Base-by-base conservation (phyloP, 2,797 vertebrate species). In the Sebastes jordani region DNA sequence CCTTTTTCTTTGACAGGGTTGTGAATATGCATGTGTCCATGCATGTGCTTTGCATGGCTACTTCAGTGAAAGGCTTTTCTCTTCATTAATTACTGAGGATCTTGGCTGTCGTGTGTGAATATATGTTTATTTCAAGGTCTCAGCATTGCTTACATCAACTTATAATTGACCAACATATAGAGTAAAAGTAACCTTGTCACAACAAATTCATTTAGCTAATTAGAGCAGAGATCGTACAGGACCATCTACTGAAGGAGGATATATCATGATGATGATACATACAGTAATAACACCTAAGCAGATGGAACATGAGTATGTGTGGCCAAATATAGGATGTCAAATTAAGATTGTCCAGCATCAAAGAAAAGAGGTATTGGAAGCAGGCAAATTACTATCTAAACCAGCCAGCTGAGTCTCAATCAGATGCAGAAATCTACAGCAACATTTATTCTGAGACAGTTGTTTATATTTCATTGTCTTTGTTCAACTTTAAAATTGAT, bases 1-100 rank as follows among this genome's bases (percentile, higher is more conserved):
- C 66, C 76, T 78, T 80, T 78, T 60, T 32, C 27, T 76, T 55
- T 68, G 69, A 79, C 66, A 76, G 20, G 14, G 6, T 49, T 76
- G 36, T 25, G 25, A 66, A 52, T 10, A 23, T 36, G 62, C 30
- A 79, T 62, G 38, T 18, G 14, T 52, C 49, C 54, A 54, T 82
- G 58, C 5, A 52, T 76, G 52, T 10, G 54, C 72, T 54, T 14
- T 29, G 30, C 36, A 63, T 59, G 18, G 10, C 42, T 30, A 11
- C 56, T 73, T 66, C 20, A 69, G 30, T 55, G 27, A 65, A 73
- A 72, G 25, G 76, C 32, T 59, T 69, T 67, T 25, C 6, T 30
- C 14, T 9, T 72, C 60, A 23, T 55, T 82, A 76, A 63, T 69
- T 69, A 71, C 9, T 22, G 60, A 56, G 30, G 27, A 62, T 34